Evolutionary conservation across 1,140 invertebrate genomes (phyloP), one percentile per base, ranked within the genome.

Genomic region (Pseudoatta argentina): DNA sequence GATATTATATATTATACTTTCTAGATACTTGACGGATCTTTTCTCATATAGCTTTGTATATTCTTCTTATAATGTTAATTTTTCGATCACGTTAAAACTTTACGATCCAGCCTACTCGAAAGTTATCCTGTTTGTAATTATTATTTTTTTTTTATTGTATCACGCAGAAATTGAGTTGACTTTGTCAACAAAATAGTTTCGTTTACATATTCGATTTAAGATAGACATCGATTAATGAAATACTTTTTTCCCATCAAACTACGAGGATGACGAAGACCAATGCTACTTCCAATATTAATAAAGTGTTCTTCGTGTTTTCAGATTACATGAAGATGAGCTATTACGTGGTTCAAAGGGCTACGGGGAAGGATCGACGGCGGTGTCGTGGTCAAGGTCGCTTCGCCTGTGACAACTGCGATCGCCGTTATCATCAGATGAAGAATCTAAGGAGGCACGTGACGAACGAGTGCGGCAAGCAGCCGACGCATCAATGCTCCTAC

Each of bases 391-490:
- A 94, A 24, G 94, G 94, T 18, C 91, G 91, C 3, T 93, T 94
- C 85, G 90, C 87, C 0, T 96, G 94, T 61, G 88, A 93, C 10
- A 94, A 92, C 44, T 95, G 95, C 72, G 92, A 93, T n/a, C 91
- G 94, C 18, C 92, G 93, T 27, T 95, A 95, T 88, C 94, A 95
- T 53, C 93, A 95, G 53, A 86, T 91, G 44, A 95, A 95, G 69
- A 95, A 94, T 67, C 87, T 95, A 0, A 91, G 90, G 21, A 86
- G 95, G 39, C 95, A 95, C 75, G 78, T 94, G 21, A 91, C 81
- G 18, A 95, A 95, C 89, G 96, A 96, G 82, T 97, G 96, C 86
- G 96, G 96, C 18, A 95, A 96, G 73, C 96, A 96, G 71, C 96
- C 96, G 21, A 95, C 95, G 87, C 95, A 96, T 85, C 95, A 96